Base-by-base conservation (phyloP, 2,797 vertebrate species). In the Neosalanx taihuensis region DNA sequence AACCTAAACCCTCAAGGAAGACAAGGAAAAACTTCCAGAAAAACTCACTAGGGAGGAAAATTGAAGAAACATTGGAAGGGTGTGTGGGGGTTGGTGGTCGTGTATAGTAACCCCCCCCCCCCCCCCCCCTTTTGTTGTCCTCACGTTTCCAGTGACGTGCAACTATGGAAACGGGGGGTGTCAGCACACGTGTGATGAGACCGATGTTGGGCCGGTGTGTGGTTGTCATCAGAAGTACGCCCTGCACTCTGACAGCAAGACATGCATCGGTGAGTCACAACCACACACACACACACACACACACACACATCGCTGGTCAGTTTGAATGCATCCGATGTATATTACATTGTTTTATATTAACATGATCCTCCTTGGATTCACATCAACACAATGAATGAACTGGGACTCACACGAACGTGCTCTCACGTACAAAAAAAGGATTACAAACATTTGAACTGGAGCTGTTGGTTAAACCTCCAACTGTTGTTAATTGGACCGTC, bases 131-230 rank as follows among this genome's bases (percentile, higher is more conserved):
- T n/a, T n/a, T n/a, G 81, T 67, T 79, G 71, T 83, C 70, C 51
- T 77, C 82, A 35, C 84, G 65, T 84, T 79, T 64, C 81, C 92
- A 99, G 97, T 99, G 91, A 99, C 97, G 77, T 99, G 97, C 94
- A 98, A 99, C 95, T 98, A 99, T 89, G 97, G 97, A 85, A 99
- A 99, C 60, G 97, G 97, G 77, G 97, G 97, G 77, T 99, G 97
- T 90, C 97, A 99, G 60, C 97, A 99, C 92, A 95, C 93, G 65
- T 99, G 97, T 56, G 96, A 99, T 46, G 97, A 99, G 91, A 98
- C 95, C 0, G 97, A 99, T 67, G 90, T 92, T 0, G 96, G 96
- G 68, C 97, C 96, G 0, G 93, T 94, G 76, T 99, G 97, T 20
- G 95, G 95, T 76, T 99, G 97, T 87, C 97, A 99, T 82, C 97